Percentiles rank a stretch among this genome's conserved stretches.
Conservation (phyloP, 2,888 invertebrate genomes). For the Tipula helvola region DNA sequence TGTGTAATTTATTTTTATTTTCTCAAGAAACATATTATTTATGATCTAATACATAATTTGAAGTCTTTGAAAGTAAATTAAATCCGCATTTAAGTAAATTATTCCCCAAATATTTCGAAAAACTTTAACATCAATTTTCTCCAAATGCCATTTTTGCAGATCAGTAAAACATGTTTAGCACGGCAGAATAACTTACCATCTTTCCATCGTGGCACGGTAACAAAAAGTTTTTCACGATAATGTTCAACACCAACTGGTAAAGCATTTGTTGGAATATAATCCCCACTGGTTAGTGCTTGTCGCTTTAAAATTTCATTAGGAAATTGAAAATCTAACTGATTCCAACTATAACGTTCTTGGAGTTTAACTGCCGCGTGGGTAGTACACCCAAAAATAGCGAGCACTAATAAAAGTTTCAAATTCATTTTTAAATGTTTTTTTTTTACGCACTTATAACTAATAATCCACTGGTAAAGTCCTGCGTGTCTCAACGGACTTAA, state of each 20-base stretch:
- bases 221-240: constrained; percentile 69
- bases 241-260: constrained; percentile 73
- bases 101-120: too few relatives aligned
- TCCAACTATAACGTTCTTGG: constrained; percentile 64
- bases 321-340: constrained; percentile 60
- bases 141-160: too few relatives aligned
- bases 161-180: too few relatives aligned
- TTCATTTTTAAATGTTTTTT: neutral
- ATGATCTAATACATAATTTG: too few relatives aligned
- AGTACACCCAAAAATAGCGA: neutral
- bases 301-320: constrained; percentile 48
- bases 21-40: too few relatives aligned
- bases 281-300: constrained; percentile 49
- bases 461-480: neutral
- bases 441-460: neutral
- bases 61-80: too few relatives aligned
- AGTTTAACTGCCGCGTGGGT: constrained; percentile 36
- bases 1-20: too few relatives aligned
- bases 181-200: constrained; percentile 49
- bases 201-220: constrained; percentile 70
- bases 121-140: too few relatives aligned
- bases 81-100: too few relatives aligned
- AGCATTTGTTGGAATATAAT: constrained; percentile 62
- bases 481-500: neutral
- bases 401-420: neutral